phyloP scores from a whole-genome alignment of 2,113 vertebrate species.

The Anhinga rufa region DNA sequence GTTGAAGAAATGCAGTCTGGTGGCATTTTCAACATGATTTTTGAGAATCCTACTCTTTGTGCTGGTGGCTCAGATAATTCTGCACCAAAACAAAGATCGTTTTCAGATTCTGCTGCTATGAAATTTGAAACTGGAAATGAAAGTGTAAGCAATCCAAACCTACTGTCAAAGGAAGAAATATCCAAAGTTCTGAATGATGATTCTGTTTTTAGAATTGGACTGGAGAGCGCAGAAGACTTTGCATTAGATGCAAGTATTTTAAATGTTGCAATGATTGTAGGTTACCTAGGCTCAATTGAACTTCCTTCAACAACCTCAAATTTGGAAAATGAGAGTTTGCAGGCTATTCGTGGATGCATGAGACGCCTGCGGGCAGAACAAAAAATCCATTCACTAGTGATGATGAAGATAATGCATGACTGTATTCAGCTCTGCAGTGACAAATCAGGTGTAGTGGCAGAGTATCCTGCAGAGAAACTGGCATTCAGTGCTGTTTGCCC shows the following conservation, averaged over 20 bases:
- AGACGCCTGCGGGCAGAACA: slow-evolving; percentile 93
- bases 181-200: slow-evolving; percentile 76
- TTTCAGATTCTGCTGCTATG: slow-evolving; percentile 78
- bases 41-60: slow-evolving; percentile 85
- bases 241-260: slow-evolving; percentile 85
- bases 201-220: slow-evolving; percentile 75
- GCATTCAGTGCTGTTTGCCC: slow-evolving; percentile 97
- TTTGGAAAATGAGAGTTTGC: slow-evolving; percentile 90
- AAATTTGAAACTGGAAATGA: slow-evolving; percentile 61
- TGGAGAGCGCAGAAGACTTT: slow-evolving; percentile 74
- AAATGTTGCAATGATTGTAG: slow-evolving; percentile 95
- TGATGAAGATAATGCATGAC: slow-evolving; percentile 95
- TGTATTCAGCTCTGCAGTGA: slow-evolving; percentile 88
- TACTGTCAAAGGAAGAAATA: slow-evolving; percentile 83
- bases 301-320: slow-evolving; percentile 86
- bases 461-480: slow-evolving; percentile 94
- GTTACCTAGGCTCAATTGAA: slow-evolving; percentile 95
- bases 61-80: slow-evolving; percentile 74
- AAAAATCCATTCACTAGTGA: slow-evolving; percentile 91
- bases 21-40: slow-evolving; percentile 96
- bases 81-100: slow-evolving; percentile 70
- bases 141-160: slow-evolving; percentile 61
- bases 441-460: slow-evolving; percentile 81
- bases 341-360: slow-evolving; percentile 96
- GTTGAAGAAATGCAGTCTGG: slow-evolving; percentile 96